These are phyloP conservation scores for Allygus modestus DNA, from an alignment of 2,888 invertebrate genomes.

Conservation along the genomic window DNA sequence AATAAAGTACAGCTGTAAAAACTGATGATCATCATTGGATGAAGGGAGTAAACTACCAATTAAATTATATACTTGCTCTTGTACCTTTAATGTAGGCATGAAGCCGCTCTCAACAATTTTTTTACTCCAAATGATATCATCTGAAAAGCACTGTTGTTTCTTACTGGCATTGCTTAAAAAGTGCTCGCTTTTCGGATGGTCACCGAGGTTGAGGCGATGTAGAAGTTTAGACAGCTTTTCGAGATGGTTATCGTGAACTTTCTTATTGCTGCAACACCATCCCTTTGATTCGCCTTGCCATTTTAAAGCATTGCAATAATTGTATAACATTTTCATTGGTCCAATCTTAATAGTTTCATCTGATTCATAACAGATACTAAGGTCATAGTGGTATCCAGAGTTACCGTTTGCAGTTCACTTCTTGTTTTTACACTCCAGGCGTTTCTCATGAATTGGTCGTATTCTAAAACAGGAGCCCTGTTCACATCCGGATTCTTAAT, in stretches of 20 bases:
- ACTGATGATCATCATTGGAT: conserved; percentile 64
- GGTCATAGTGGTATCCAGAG: not conserved
- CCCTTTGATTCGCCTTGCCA: conserved; percentile 1
- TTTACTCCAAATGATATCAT: conserved; percentile 66
- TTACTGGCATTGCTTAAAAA: conserved; percentile 61
- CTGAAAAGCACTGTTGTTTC: conserved; percentile 65
- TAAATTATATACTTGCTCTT: conserved; percentile 68
- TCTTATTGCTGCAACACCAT: conserved; percentile 35
- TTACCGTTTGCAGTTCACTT: not conserved
- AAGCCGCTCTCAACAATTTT: conserved; percentile 61
- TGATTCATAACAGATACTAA: not conserved
- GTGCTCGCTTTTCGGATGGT: conserved; percentile 57
- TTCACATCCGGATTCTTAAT: not conserved
- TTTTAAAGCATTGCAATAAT: not conserved
- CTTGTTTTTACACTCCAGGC: not conserved
- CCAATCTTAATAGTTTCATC: not conserved
- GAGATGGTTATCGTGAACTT: conserved; percentile 56
- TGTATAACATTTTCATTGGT: not conserved
- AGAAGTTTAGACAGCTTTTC: conserved; percentile 28
- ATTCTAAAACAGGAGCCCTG: not conserved
- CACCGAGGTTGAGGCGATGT: conserved; percentile 36
- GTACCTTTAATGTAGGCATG: conserved; percentile 68
- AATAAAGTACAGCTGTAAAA: conserved; percentile 69
- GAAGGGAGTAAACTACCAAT: conserved; percentile 67
- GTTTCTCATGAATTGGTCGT: not conserved